Conservation (phyloP, 2,888 invertebrate genomes). For the Leptopilina syphax region DNA sequence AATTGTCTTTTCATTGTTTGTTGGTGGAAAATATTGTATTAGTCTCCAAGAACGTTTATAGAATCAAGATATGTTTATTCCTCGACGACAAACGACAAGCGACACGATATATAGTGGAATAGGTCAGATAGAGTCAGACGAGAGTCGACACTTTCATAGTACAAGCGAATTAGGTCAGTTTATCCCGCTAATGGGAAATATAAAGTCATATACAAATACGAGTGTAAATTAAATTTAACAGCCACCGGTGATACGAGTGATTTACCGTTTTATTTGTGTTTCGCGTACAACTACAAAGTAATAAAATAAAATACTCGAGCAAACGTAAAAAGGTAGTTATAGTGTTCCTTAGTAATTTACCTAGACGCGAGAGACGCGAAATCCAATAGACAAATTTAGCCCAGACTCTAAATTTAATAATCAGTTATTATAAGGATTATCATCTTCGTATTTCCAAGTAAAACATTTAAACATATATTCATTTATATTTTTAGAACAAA, state of each 20-base stretch:
- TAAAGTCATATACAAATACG: slow-evolving; percentile 71
- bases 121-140: slow-evolving; percentile 42
- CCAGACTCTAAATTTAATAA: slow-evolving; percentile 1
- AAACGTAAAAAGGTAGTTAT: slow-evolving; percentile 48
- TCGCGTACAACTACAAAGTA: slow-evolving; percentile 65
- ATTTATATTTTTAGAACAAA: not conserved
- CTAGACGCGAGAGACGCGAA: not conserved
- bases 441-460: not conserved
- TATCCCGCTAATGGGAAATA: slow-evolving; percentile 73
- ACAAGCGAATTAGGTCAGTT: slow-evolving; percentile 71
- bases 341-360: slow-evolving; percentile 26
- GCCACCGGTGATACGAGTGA: slow-evolving; percentile 67
- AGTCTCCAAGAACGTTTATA: too few relatives aligned
- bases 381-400: slow-evolving; percentile 9
- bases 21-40: too few relatives aligned
- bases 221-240: slow-evolving; percentile 72
- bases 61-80: too few relatives aligned
- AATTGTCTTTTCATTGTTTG: too few relatives aligned
- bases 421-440: not conserved
- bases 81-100: too few relatives aligned
- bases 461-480: not conserved
- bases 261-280: slow-evolving; percentile 70
- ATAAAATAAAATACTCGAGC: slow-evolving; percentile 67
- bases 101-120: not conserved
- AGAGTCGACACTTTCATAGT: slow-evolving; percentile 48